Percentiles rank a stretch among this genome's conserved stretches.
Conservation (phyloP, 2,113 vertebrate genomes). For the Vidua macroura region DNA sequence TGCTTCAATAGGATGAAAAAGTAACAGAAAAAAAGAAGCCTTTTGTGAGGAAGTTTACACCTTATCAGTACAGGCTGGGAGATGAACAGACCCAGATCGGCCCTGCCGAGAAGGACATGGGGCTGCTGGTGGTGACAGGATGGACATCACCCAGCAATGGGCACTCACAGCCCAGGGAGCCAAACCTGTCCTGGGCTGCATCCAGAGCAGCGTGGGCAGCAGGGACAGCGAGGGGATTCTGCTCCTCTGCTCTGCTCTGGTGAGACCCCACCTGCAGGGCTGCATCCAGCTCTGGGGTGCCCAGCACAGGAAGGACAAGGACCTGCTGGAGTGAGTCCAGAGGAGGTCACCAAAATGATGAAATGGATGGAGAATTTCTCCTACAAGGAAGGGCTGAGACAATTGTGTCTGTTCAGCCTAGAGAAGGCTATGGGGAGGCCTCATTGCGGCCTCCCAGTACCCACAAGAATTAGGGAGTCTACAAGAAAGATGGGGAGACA, state of each 20-base stretch:
- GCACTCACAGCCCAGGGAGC: background rate
- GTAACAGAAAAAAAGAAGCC: background rate
- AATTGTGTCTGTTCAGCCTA: background rate
- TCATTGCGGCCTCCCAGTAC: background rate
- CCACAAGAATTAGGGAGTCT: background rate
- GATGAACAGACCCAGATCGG: background rate
- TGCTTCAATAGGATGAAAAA: background rate
- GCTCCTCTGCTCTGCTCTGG: background rate
- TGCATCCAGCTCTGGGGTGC: background rate
- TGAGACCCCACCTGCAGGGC: background rate
- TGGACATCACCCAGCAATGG: background rate
- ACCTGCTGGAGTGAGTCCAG: background rate
- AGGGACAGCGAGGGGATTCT: background rate
- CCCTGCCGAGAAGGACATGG: background rate
- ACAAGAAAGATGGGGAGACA: background rate
- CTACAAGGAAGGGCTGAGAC: background rate
- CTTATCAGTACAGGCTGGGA: background rate
- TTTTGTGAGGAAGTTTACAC: background rate
- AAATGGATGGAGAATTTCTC: background rate
- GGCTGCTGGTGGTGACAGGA: background rate
- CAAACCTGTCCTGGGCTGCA: background rate
- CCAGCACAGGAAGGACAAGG: background rate
- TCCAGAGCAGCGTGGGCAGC: rapidly evolving
- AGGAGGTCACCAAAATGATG: background rate
- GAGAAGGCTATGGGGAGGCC: rapidly evolving